phyloP scores from a whole-genome alignment of 2,113 vertebrate species.

The Ondatra zibethicus region DNA sequence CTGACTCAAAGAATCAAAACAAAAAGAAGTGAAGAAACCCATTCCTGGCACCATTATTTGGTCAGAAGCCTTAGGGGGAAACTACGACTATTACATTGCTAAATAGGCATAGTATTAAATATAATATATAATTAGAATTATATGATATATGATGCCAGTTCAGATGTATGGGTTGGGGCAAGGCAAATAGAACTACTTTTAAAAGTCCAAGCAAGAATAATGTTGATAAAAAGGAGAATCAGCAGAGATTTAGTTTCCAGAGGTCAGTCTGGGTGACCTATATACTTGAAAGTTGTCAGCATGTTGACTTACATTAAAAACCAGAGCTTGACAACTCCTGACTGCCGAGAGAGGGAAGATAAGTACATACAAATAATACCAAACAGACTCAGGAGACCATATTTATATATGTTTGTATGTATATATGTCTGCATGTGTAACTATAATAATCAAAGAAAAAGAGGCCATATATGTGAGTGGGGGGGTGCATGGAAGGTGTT shows the following conservation, averaged over 20 bases:
- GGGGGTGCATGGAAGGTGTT: not conserved
- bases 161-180: not conserved
- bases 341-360: not conserved
- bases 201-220: not conserved
- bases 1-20: not conserved
- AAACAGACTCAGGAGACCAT: not conserved
- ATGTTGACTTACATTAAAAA: constrained; percentile 33
- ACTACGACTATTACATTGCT: not conserved
- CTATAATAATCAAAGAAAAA: not conserved
- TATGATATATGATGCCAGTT: not conserved
- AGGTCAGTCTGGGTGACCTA: not conserved
- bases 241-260: not conserved
- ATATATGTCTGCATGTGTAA: not conserved
- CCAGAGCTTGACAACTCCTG: not conserved
- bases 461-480: not conserved
- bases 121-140: not conserved
- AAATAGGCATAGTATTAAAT: not conserved
- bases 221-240: not conserved
- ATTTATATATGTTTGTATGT: not conserved
- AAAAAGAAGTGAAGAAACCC: not conserved
- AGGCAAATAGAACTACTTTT: not conserved
- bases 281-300: not conserved
- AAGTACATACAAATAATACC: not conserved
- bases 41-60: not conserved
- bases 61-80: not conserved